Evolutionary conservation across 1,140 invertebrate species (phyloP), one percentile per base, ranked within the genome.

Genomic region (Cydia amplana): DNA sequence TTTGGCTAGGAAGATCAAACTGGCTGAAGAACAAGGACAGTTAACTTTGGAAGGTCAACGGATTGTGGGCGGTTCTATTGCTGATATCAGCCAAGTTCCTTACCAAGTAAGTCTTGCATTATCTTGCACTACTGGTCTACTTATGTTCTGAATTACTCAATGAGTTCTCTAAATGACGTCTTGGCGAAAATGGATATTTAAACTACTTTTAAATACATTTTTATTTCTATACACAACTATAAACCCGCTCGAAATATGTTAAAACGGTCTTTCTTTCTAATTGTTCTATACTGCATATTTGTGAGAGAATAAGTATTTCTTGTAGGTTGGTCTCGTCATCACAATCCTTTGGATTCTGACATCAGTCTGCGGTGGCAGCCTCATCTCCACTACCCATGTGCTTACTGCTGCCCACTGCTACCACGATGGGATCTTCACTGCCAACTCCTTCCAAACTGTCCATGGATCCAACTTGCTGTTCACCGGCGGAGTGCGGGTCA

Each of bases 331-430:
- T 46, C 82, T 89, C 3, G 76, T 87, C 25, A 84, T 89, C 46
- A 36, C 32, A 70, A 46, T 88, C 14, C 64, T 85, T 2, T 74
- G 43, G 12, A 70, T 85, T 10, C 63, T 83, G 4, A 82, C 76
- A n/a, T 87, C 87, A 0, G 79, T 86, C 0, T 89, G 87, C 55
- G 87, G 87, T 12, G 83, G 79, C 9, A 79, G 78, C 2, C 60
- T 89, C 28, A 81, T 89, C n/a, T 79, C 85, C 1, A 16, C 55
- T n/a, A 87, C 40, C n/a, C 81, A 80, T 0, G 73, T 85, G 0
- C 16, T 87, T 20, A 87, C 85, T 2, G 87, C 87, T 9, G 87
- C 87, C 74, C 87, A 89, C 49, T 89, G 87, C 73, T 67, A 83
- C 20, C 28, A 28, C 7, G 85, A 87, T 67, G 85, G 85, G 0